Percentiles rank a stretch among this genome's conserved stretches.
phyloP scores from a whole-genome alignment of 2,113 vertebrate genomes.

The Bufo gargarizans region DNA sequence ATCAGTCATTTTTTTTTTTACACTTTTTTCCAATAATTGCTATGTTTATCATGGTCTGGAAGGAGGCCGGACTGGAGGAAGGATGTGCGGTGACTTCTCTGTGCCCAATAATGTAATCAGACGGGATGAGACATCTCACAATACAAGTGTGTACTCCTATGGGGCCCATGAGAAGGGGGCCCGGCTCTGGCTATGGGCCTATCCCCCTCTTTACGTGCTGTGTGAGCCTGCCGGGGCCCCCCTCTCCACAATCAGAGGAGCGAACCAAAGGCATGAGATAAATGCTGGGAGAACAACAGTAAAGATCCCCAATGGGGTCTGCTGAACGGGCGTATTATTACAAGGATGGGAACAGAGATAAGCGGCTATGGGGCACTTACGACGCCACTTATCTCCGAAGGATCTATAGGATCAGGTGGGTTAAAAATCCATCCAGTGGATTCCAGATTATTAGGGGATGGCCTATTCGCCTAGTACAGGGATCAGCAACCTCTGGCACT shows the following conservation, averaged over 20 bases:
- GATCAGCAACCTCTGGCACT: too few relatives aligned
- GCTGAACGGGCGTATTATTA: background rate
- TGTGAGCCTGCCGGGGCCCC: background rate
- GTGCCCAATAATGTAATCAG: background rate
- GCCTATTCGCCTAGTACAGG: background rate
- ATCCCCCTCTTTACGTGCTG: background rate
- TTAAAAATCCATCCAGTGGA: background rate
- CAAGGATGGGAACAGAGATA: background rate
- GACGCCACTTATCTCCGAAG: background rate
- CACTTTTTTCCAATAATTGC: background rate
- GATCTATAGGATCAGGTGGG: background rate
- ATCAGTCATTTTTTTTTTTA: too few relatives aligned
- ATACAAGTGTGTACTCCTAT: background rate
- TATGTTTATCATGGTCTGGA: background rate
- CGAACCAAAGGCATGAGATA: background rate
- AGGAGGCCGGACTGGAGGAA: background rate
- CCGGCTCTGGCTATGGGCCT: background rate
- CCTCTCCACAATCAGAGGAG: background rate
- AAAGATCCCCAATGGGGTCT: background rate
- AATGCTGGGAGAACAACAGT: background rate
- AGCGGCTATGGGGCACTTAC: background rate
- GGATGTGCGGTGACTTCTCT: background rate
- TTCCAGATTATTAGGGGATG: background rate
- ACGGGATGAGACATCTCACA: background rate
- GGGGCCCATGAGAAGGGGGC: constrained; percentile 7